Evolutionary conservation across 2,113 vertebrate species (phyloP).

Genomic region (Apeltes quadracus): DNA sequence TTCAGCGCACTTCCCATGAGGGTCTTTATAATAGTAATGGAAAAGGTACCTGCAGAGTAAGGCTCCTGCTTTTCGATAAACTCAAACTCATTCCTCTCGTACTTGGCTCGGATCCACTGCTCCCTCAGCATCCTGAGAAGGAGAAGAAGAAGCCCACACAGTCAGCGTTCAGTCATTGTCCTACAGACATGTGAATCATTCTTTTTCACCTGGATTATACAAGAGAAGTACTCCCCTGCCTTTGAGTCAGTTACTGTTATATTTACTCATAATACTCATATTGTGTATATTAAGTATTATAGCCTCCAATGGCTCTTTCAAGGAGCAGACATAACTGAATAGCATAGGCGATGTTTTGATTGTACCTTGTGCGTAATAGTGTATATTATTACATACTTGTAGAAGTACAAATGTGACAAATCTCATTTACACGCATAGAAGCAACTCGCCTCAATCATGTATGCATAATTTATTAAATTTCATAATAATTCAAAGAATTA

Average conservation of each 20-base stretch:
- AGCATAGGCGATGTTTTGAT: neutral
- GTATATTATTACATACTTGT: neutral
- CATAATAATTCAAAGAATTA: neutral
- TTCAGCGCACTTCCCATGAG: neutral
- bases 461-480: neutral
- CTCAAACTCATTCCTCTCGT: constrained; percentile 93
- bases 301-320: neutral
- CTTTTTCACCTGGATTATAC: neutral
- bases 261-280: neutral
- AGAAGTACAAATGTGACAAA: neutral
- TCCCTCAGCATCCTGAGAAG: constrained; percentile 93
- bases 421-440: too few species aligned
- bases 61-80: constrained; percentile 93
- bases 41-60: constrained; percentile 90
- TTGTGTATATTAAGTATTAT: neutral
- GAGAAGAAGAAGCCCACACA: constrained; percentile 37
- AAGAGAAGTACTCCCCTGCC: neutral
- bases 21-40: neutral
- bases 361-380: neutral
- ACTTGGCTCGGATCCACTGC: constrained; percentile 97
- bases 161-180: constrained; percentile 20
- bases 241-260: neutral
- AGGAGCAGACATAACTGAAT: neutral
- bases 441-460: neutral
- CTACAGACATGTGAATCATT: neutral